Evolutionary conservation across 2,113 vertebrate genomes (phyloP).

Genomic region (Emydocephalus ijimae): DNA sequence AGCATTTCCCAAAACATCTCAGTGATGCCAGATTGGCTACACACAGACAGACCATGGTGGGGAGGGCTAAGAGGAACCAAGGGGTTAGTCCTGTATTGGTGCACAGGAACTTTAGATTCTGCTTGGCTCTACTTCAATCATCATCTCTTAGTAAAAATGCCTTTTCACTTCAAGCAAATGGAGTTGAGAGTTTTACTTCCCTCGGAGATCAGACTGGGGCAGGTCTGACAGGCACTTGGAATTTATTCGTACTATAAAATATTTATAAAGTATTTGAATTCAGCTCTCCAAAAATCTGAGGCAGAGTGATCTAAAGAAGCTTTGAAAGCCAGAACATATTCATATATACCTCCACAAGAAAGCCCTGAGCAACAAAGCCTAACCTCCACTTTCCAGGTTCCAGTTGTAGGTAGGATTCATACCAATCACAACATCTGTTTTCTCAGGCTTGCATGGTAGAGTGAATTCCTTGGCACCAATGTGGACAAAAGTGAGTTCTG

Average conservation of each 20-base stretch:
- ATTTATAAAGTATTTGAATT: neutral
- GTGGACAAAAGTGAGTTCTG: conserved; percentile 15
- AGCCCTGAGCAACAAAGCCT: neutral
- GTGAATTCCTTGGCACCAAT: neutral
- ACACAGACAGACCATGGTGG: too few species aligned
- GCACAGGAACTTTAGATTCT: neutral
- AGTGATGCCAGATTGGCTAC: neutral
- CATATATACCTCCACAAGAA: neutral
- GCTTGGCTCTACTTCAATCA: neutral
- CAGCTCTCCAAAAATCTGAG: neutral
- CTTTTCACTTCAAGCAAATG: neutral
- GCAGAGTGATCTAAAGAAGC: neutral
- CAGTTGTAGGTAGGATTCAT: conserved; percentile 9
- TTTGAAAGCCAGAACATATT: neutral
- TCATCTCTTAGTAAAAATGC: neutral
- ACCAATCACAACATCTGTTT: neutral
- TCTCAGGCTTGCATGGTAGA: neutral
- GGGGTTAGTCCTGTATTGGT: neutral
- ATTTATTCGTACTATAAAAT: neutral
- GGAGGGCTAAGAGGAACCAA: neutral
- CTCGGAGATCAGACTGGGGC: neutral
- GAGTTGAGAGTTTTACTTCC: neutral
- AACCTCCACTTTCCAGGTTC: conserved; percentile 10
- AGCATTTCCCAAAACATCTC: neutral
- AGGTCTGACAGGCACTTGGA: neutral